Conservation (phyloP, 2,797 vertebrate species). For the Morelia viridis region DNA sequence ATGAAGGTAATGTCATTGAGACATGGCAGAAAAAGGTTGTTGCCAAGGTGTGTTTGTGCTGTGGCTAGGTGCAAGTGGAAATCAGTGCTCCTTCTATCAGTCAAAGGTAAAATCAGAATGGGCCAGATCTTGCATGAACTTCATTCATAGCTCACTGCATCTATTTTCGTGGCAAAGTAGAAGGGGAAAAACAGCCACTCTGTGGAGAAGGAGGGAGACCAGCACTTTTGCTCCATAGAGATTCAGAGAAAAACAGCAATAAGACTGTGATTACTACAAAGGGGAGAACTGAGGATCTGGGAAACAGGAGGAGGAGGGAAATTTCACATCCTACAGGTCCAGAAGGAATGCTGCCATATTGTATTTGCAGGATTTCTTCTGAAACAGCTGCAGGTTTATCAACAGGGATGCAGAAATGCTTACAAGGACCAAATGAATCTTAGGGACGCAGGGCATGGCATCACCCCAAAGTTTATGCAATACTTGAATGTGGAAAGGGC, state of each 20-base stretch:
- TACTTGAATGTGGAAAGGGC: not conserved
- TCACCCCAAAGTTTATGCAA: not conserved
- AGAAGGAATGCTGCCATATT: not conserved
- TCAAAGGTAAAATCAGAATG: not conserved
- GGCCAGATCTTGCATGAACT: not conserved
- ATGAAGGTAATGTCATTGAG: not conserved
- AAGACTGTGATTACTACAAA: not conserved
- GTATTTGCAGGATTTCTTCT: not conserved
- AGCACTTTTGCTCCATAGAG: not conserved
- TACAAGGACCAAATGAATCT: not conserved
- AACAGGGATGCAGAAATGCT: not conserved
- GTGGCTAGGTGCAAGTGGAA: not conserved
- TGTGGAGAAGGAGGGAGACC: not conserved
- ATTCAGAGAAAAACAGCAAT: not conserved
- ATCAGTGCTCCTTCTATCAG: not conserved
- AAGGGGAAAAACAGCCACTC: not conserved
- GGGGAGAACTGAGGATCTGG: not conserved
- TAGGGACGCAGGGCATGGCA: not conserved
- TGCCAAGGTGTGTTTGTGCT: not conserved
- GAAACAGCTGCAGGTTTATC: not conserved
- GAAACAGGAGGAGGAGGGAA: not conserved
- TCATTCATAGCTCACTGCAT: not conserved
- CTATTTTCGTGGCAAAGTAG: not conserved
- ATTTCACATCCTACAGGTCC: not conserved
- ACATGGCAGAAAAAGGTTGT: not conserved